Percentiles rank a stretch among this genome's conserved stretches.
Conservation (phyloP, 2,797 vertebrate genomes). For the Lutjanus campechanus region DNA sequence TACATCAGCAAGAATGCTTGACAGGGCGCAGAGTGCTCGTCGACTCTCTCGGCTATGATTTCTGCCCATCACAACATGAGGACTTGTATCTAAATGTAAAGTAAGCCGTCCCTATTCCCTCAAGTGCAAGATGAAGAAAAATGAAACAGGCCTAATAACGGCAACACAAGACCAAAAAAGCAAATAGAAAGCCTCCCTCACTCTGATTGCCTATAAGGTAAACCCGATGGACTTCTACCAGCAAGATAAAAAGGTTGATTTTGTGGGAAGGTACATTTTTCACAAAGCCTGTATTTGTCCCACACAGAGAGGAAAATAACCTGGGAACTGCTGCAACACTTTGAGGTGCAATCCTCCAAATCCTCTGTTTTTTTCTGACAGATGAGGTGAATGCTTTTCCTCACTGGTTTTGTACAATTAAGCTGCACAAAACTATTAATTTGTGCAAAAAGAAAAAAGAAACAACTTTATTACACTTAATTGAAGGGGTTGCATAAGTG, state of each 20-base stretch:
- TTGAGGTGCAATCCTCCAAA: slow-evolving; percentile 14
- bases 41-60: slow-evolving; percentile 10
- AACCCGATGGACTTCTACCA: neutral
- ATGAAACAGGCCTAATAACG: neutral
- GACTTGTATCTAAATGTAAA: slow-evolving; percentile 47
- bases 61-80: neutral
- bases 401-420: neutral
- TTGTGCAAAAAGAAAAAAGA: slow-evolving; percentile 6
- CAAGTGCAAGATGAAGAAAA: slow-evolving; percentile 3
- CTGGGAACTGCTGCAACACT: neutral
- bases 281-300: slow-evolving; percentile 18
- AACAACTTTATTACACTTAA: too few relatives aligned
- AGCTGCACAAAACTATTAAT: slow-evolving; percentile 1
- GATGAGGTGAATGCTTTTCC: neutral
- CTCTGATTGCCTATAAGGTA: neutral
- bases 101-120: slow-evolving; percentile 2
- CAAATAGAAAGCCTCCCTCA: neutral
- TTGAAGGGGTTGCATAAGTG: too few relatives aligned
- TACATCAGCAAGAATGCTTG: neutral
- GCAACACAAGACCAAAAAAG: neutral
- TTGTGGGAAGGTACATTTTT: slow-evolving; percentile 14
- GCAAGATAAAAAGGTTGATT: slow-evolving; percentile 1
- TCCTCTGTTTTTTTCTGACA: slow-evolving; percentile 3
- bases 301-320: neutral
- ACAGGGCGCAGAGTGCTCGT: neutral